Percentiles rank a stretch among this genome's conserved stretches.
phyloP scores from a whole-genome alignment of 1,140 invertebrate species.

The Sesamia nonagrioides region DNA sequence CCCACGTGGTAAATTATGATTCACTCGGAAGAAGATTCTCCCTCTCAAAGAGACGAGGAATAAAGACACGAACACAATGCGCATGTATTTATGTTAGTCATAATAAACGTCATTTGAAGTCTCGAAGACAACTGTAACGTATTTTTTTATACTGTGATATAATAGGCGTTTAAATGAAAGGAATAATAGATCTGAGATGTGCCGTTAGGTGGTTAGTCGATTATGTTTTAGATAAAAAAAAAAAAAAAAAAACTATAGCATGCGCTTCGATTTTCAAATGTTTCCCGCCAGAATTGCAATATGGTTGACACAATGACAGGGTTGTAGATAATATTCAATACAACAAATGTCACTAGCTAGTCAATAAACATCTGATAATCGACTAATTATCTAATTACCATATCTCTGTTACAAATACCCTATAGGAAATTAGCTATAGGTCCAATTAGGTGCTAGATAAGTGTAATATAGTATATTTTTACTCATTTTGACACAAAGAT shows the following conservation, averaged over 20 bases:
- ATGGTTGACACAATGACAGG: not conserved
- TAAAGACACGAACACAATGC: not conserved
- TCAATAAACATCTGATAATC: not conserved
- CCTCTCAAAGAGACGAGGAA: not conserved
- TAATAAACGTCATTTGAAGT: slow-evolving; percentile 53
- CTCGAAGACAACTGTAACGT: slow-evolving; percentile 72
- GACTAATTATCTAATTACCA: not conserved
- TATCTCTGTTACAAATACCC: slow-evolving; percentile 42
- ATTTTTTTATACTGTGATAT: slow-evolving; percentile 85
- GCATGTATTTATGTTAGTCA: slow-evolving; percentile 42
- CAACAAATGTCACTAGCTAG: not conserved
- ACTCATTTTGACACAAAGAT: slow-evolving; percentile 36
- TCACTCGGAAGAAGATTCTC: too few relatives aligned
- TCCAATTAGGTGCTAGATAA: slow-evolving; percentile 62
- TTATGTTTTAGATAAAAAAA: not conserved
- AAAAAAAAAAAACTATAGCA: not conserved
- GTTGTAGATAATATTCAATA: not conserved
- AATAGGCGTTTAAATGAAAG: slow-evolving; percentile 76
- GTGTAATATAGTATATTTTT: slow-evolving; percentile 52
- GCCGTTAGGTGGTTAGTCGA: not conserved
- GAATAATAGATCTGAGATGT: slow-evolving; percentile 56
- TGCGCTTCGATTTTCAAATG: not conserved
- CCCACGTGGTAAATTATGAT: not conserved
- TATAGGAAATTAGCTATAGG: slow-evolving; percentile 42
- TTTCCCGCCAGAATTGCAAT: not conserved